Base-by-base conservation (phyloP, 2,797 vertebrate genomes). In the Ataeniobius toweri region DNA sequence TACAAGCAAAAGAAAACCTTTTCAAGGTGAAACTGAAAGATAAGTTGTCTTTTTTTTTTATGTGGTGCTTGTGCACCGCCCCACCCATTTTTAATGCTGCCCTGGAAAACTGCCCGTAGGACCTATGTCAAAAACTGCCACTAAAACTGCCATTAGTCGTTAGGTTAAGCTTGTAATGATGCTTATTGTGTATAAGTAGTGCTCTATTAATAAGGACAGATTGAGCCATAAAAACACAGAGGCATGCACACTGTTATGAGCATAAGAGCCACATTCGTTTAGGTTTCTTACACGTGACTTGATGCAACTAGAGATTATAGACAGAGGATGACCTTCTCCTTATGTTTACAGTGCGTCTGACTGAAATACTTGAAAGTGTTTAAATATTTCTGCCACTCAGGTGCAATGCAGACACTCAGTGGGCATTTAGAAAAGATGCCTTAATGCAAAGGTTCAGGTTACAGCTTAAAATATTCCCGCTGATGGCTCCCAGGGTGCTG, bases 371-470 rank as follows among this genome's bases (percentile, higher is more conserved):
- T 71, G n/a, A 80, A 78, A 46, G 78, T 72, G 44, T 86, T 75
- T 2, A 36, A 82, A 85, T 85, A 74, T 75, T 84, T 91, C 50
- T 28, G 22, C 1, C 10, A 24, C 46, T 26, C n/a, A 8, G 18
- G 13, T n/a, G 63, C 65, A 73, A 24, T 24, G 7, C n/a, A 69
- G 71, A 39, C 31, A 7, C 73, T 71, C 16, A 5, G 10, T n/a
- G 28, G 36, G n/a, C 41, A 51, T 77, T 79, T 39, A 55, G 12
- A 71, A 67, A 65, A 59, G 36, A 9, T 48, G 39, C 26, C 74
- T 84, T 76, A 86, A 91, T 91, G 86, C 71, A 8, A 90, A 84
- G 74, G 85, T 85, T 89, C 90, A 78, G 81, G 89, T 85, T 89
- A 6, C n/a, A 9, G 13, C 1, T 67, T 28, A 61, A 65, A 81